Percentiles rank a stretch among this genome's conserved stretches.
phyloP scores from a whole-genome alignment of 2,888 invertebrate genomes.

The Xylophagus ater region DNA sequence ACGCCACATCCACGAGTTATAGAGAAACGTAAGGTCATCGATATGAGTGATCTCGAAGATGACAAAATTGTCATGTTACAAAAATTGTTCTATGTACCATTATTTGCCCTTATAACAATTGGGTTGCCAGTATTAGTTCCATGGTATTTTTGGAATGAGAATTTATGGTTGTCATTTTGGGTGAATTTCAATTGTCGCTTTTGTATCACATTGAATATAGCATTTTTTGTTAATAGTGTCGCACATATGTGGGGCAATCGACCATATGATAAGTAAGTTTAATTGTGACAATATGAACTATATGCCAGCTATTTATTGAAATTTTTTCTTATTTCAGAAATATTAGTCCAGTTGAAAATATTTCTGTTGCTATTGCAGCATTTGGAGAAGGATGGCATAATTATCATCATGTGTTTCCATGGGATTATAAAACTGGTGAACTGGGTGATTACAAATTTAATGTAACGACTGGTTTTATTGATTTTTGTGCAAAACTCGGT shows the following conservation, averaged over 20 bases:
- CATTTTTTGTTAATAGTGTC: conserved; percentile 89
- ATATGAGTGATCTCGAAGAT: conserved; percentile 57
- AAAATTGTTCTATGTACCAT: conserved; percentile 58
- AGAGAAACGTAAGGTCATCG: conserved; percentile 53
- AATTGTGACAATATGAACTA: too few relatives aligned
- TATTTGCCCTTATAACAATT: conserved; percentile 58
- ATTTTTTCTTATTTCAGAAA: conserved; percentile 49
- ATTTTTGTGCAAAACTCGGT: conserved; percentile 65
- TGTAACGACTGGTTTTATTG: conserved; percentile 68
- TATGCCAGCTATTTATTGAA: too few relatives aligned
- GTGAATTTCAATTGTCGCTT: conserved; percentile 76
- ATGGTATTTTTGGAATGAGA: conserved; percentile 74
- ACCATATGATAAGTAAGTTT: conserved; percentile 72
- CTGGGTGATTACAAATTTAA: conserved; percentile 54
- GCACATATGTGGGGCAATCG: conserved; percentile 89
- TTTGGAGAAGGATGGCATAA: conserved; percentile 78
- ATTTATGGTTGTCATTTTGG: conserved; percentile 65
- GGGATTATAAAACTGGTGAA: conserved; percentile 58
- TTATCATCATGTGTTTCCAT: conserved; percentile 65
- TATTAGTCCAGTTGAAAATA: conserved; percentile 61
- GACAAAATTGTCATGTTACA: conserved; percentile 70
- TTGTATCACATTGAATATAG: conserved; percentile 75
- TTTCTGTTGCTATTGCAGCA: conserved; percentile 61
- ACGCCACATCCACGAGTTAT: conserved; percentile 73
- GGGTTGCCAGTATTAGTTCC: conserved; percentile 65